Conservation (phyloP, 2,888 invertebrate genomes). For the Papilio elwesi region DNA sequence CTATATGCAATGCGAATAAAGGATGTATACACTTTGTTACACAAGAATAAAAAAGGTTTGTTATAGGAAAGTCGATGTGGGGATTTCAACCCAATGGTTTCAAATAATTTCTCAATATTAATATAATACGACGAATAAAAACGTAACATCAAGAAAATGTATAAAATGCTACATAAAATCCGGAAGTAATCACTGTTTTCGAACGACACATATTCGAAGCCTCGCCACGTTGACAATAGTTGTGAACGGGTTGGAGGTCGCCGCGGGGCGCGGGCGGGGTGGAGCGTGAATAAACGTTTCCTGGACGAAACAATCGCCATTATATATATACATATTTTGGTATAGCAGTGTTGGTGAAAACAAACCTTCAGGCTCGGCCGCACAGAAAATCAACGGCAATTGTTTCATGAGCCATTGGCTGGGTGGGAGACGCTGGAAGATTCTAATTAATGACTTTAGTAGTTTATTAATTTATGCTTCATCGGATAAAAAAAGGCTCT, state of each 20-base stretch:
- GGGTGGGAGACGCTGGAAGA: constrained; percentile 31
- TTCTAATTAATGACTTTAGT: background rate
- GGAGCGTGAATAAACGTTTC: constrained; percentile 75
- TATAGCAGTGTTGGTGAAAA: constrained; percentile 69
- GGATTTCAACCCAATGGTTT: too few relatives aligned
- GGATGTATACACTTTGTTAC: too few relatives aligned
- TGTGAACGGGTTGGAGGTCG: constrained; percentile 59
- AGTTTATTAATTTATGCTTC: too few relatives aligned
- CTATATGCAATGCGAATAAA: too few relatives aligned
- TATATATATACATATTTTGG: constrained; percentile 60
- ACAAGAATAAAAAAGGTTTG: too few relatives aligned
- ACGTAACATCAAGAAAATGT: background rate
- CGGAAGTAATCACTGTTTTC: constrained; percentile 23
- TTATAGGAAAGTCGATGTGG: too few relatives aligned
- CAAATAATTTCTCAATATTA: too few relatives aligned
- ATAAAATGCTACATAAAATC: background rate
- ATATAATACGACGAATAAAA: too few relatives aligned
- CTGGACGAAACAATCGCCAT: constrained; percentile 77
- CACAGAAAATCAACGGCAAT: constrained; percentile 75
- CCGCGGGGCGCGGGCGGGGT: constrained; percentile 58
- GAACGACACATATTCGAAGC: constrained; percentile 26
- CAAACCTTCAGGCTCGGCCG: constrained; percentile 79
- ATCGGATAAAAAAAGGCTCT: too few relatives aligned
- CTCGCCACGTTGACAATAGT: constrained; percentile 38
- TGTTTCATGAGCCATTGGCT: constrained; percentile 54